Percentiles rank a stretch among this genome's conserved stretches.
Conservation (phyloP, 2,797 vertebrate genomes). For the Borostomias antarcticus region DNA sequence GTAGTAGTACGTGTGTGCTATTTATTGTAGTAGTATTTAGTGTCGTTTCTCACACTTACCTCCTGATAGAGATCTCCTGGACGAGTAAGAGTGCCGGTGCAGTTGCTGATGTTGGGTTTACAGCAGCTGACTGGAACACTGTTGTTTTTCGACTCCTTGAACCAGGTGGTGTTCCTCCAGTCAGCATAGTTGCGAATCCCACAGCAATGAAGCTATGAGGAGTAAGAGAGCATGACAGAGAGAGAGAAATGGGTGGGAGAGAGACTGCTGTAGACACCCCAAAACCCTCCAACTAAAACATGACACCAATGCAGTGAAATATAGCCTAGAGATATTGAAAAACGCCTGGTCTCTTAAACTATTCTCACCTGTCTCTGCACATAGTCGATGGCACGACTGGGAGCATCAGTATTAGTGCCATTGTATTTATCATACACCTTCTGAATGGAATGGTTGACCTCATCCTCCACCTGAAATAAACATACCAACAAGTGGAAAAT, state of each 20-base stretch:
- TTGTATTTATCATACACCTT: slow-evolving; percentile 96
- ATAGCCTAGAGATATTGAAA: no score
- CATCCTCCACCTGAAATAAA: slow-evolving; percentile 86
- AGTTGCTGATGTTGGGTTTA: slow-evolving; percentile 85
- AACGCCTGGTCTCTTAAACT: no score
- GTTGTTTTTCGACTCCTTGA: slow-evolving; percentile 92
- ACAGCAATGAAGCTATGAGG: slow-evolving; percentile 86
- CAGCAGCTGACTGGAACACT: slow-evolving; percentile 97
- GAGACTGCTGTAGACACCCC: neutral
- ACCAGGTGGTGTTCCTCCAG: slow-evolving; percentile 94
- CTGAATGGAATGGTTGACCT: slow-evolving; percentile 92
- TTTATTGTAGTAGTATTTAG: neutral
- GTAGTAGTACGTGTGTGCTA: neutral
- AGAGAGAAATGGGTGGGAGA: neutral
- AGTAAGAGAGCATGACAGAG: neutral
- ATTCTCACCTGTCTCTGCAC: slow-evolving; percentile 92
- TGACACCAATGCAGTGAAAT: no score
- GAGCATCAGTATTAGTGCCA: slow-evolving; percentile 90
- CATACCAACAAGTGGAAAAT: neutral
- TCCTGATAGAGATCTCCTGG: slow-evolving; percentile 92
- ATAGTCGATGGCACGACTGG: slow-evolving; percentile 96
- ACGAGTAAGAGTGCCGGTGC: slow-evolving; percentile 85
- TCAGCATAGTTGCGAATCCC: slow-evolving; percentile 95
- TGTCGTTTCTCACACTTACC: slow-evolving; percentile 65
- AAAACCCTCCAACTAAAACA: no score